phyloP scores from a whole-genome alignment of 2,888 invertebrate genomes.

The Dynastes hyllus region DNA sequence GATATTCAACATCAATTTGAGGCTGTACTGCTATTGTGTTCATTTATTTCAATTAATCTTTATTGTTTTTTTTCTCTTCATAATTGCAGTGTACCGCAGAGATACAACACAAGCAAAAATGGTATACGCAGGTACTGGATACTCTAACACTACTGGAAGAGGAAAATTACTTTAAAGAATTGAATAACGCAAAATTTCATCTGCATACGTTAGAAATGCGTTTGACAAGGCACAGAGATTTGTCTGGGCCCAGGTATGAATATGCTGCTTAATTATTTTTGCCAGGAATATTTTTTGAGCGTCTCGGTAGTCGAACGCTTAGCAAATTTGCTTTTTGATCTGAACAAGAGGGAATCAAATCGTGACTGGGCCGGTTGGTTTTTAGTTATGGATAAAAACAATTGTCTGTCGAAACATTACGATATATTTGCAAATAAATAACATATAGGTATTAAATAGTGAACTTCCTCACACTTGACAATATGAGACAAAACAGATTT shows the following conservation, averaged over 20 bases:
- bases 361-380: no score
- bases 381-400: no score
- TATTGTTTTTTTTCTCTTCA: not conserved
- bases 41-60: not conserved
- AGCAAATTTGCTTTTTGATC: no score
- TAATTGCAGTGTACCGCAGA: constrained; percentile 60
- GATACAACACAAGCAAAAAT: constrained; percentile 74
- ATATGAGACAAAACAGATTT: no score
- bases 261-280: no score
- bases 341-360: no score
- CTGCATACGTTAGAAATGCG: constrained; percentile 78
- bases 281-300: no score
- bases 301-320: no score
- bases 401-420: no score
- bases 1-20: constrained; percentile 80
- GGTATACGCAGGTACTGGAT: constrained; percentile 76
- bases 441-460: no score
- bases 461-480: no score
- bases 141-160: constrained; percentile 77
- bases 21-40: constrained; percentile 68
- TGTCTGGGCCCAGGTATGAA: constrained; percentile 71
- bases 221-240: constrained; percentile 75
- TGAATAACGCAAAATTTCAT: constrained; percentile 71
- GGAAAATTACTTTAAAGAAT: constrained; percentile 73
- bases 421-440: no score